Base-by-base conservation (phyloP, 2,888 invertebrate genomes). In the Drosophila affinis region DNA sequence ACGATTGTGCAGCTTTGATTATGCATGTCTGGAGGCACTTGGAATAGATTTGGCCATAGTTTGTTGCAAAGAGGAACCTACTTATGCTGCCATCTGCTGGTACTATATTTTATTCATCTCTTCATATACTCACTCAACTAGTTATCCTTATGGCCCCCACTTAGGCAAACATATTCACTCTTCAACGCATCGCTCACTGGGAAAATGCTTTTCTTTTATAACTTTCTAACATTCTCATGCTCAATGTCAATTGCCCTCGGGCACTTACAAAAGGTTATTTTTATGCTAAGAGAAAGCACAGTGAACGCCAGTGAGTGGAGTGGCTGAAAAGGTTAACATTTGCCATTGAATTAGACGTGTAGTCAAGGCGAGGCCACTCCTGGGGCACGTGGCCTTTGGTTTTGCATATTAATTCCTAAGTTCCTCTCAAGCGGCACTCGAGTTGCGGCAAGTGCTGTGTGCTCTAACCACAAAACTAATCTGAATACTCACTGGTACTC, bases 191-290 rank as follows among this genome's bases (percentile, higher is more conserved):
- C 62, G 77, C 78, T 64, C 73, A 72, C 71, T 72, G 76, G 76
- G 67, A 77, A 83, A 72, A 77, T 74, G 77, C 63, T 76, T 61
- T 77, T 32, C 44, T 72, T 75, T 72, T 63, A 78, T 75, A 68
- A 72, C 79, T 81, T 60, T 56, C 34, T 12, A 9, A 29, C 10
- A 32, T 32, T 32, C 55, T 47, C 65, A 45, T 49, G 14, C 64
- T 49, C 68, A 57, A 57, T 49, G 52, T 51, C 57, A 75, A 78
- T 77, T 76, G 62, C 61, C 79, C 63, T 71, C 59, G 58, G 84
- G 72, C 79, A 59, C 68, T 59, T 34, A 44, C 45, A 17, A n/a
- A 46, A 18, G 45, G 54, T 64, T 54, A 9, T n/a, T n/a, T 39
- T 39, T n/a, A 7, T 39, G 39, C 7, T 39, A 7, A 39, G 39